Conservation (phyloP, 2,113 vertebrate genomes). For the Hemiprocne comata region DNA sequence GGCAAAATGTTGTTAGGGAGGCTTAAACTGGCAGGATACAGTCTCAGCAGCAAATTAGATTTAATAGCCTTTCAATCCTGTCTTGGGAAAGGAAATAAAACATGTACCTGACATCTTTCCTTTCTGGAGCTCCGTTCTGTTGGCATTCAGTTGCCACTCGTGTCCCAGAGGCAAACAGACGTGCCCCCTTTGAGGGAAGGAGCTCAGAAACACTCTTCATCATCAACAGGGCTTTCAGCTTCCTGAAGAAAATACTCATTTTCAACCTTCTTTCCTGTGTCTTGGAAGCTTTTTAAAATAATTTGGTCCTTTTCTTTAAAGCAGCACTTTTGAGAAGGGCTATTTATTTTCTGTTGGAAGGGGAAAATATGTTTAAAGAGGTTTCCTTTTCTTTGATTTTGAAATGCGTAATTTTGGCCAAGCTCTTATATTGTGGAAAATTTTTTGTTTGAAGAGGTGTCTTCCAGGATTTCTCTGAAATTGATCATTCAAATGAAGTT, state of each 20-base stretch:
- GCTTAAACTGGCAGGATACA: neutral
- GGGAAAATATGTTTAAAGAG: neutral
- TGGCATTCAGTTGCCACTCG: neutral
- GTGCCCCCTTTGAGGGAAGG: neutral
- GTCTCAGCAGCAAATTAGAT: neutral
- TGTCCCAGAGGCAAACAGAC: neutral
- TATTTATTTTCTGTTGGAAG: neutral
- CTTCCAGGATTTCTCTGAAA: neutral
- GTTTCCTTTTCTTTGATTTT: neutral
- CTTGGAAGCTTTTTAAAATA: conserved; percentile 6
- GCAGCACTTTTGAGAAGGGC: neutral
- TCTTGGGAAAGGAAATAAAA: conserved; percentile 17
- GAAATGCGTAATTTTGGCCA: neutral
- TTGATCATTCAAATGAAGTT: neutral
- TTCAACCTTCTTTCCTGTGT: neutral
- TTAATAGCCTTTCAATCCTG: neutral
- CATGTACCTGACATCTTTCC: neutral
- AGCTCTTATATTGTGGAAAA: neutral
- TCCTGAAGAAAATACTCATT: neutral
- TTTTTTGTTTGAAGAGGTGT: neutral
- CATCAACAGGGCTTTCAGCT: neutral
- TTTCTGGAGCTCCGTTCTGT: neutral
- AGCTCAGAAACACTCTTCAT: neutral
- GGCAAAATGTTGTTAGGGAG: neutral
- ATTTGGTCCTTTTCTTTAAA: neutral